These are phyloP conservation scores for Drosophila parthenogenetica DNA, from an alignment of 2,888 invertebrate genomes.

Conservation along the genomic window DNA sequence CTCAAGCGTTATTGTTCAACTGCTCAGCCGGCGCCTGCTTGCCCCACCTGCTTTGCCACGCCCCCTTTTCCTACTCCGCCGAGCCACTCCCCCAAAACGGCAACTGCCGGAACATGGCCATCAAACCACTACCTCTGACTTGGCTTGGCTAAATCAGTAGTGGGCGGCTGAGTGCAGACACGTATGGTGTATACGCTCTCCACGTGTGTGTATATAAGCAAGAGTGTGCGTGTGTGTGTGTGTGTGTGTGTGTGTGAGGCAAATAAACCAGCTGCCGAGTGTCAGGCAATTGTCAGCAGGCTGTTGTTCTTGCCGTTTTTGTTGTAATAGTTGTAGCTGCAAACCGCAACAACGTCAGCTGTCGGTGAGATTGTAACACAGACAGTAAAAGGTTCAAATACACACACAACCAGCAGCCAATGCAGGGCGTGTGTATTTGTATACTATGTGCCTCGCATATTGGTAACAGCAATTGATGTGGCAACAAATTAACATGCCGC, in stretches of 20 bases:
- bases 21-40: slow-evolving; percentile 65
- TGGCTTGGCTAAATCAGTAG: slow-evolving; percentile 50
- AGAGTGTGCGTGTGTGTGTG: background rate
- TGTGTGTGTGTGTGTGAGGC: slow-evolving; percentile 68
- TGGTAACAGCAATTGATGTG: slow-evolving; percentile 81
- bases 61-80: background rate
- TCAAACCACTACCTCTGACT: slow-evolving; percentile 44
- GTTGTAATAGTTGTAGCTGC: slow-evolving; percentile 71
- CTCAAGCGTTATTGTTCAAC: slow-evolving; percentile 82
- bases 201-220: slow-evolving; percentile 69
- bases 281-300: slow-evolving; percentile 78
- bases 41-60: slow-evolving; percentile 15
- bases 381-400: slow-evolving; percentile 30
- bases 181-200: slow-evolving; percentile 16
- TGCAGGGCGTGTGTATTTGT: slow-evolving; percentile 30
- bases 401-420: slow-evolving; percentile 7
- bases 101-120: slow-evolving; percentile 6
- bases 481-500: slow-evolving; percentile 84
- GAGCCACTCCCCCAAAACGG: background rate
- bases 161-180: slow-evolving; percentile 10
- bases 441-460: slow-evolving; percentile 68
- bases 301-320: slow-evolving; percentile 46
- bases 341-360: slow-evolving; percentile 78
- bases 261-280: slow-evolving; percentile 77
- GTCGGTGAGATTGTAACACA: slow-evolving; percentile 77